phyloP scores from a whole-genome alignment of 2,797 vertebrate genomes.

The Lepilemur ruficaudatus region DNA sequence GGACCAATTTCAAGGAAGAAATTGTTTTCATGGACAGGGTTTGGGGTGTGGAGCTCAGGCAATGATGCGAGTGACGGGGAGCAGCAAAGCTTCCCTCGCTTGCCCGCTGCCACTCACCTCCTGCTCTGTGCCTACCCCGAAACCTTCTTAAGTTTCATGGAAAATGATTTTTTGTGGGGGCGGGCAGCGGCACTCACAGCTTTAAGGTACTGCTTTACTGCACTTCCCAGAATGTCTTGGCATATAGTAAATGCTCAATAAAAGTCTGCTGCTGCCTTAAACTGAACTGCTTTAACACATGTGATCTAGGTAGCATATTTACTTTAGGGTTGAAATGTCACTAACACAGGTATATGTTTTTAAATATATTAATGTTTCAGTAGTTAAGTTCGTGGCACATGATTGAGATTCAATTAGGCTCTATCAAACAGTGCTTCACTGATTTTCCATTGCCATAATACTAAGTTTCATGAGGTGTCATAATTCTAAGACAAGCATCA shows the following conservation, averaged over 20 bases:
- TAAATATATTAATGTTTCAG: not conserved
- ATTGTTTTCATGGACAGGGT: no score
- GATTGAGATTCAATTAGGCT: not conserved
- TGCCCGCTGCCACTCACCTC: no score
- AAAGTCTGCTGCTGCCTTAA: not conserved
- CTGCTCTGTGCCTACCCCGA: no score
- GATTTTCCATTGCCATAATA: not conserved
- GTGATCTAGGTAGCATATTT: not conserved
- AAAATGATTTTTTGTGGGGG: no score
- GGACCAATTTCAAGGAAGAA: no score
- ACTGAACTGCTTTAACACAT: not conserved
- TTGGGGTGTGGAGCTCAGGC: no score
- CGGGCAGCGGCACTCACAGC: no score
- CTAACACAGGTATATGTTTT: not conserved
- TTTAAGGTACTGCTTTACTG: not conserved
- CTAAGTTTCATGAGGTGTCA: not conserved
- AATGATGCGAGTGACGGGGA: no score
- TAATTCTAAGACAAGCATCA: not conserved
- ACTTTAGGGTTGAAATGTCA: not conserved
- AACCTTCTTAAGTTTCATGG: no score
- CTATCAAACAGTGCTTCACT: not conserved
- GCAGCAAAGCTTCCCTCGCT: no score
- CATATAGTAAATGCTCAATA: not conserved
- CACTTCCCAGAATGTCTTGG: not conserved
- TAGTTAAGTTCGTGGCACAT: not conserved